Evolutionary conservation across 2,888 invertebrate genomes (phyloP).

Genomic region (Folsomia manolachei): DNA sequence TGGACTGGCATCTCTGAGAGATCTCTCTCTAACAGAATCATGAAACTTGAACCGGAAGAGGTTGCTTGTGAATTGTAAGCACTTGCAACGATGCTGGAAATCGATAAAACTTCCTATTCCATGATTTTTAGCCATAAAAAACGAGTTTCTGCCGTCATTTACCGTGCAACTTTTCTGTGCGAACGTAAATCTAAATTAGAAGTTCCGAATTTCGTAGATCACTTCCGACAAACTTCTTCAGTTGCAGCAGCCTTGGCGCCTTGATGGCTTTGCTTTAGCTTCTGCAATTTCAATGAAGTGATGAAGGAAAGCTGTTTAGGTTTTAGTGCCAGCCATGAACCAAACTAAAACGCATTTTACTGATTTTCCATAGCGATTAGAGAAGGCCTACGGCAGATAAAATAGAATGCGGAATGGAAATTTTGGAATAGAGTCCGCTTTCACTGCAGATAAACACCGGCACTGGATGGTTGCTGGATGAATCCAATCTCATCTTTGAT

Average conservation of each 20-base stretch:
- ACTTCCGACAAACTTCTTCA: not conserved
- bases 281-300: not conserved
- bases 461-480: not conserved
- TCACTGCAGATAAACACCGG: not conserved
- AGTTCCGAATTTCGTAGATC: too few relatives aligned
- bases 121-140: not conserved
- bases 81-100: constrained; percentile 1
- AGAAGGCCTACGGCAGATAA: not conserved
- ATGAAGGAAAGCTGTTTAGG: not conserved
- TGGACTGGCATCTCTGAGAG: not conserved
- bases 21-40: not conserved
- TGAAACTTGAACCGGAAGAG: not conserved
- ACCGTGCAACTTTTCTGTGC: not conserved
- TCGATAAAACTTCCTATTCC: not conserved
- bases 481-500: not conserved
- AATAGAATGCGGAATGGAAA: not conserved
- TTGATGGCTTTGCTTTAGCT: not conserved
- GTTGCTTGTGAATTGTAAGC: too few relatives aligned
- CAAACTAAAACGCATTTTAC: not conserved
- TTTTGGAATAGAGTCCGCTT: not conserved
- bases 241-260: not conserved
- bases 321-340: not conserved
- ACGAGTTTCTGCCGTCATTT: not conserved
- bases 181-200: not conserved
- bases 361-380: not conserved